Evolutionary conservation across 2,797 vertebrate species (phyloP), one percentile per base, ranked within the genome.

Genomic region (Varecia variegata): DNA sequence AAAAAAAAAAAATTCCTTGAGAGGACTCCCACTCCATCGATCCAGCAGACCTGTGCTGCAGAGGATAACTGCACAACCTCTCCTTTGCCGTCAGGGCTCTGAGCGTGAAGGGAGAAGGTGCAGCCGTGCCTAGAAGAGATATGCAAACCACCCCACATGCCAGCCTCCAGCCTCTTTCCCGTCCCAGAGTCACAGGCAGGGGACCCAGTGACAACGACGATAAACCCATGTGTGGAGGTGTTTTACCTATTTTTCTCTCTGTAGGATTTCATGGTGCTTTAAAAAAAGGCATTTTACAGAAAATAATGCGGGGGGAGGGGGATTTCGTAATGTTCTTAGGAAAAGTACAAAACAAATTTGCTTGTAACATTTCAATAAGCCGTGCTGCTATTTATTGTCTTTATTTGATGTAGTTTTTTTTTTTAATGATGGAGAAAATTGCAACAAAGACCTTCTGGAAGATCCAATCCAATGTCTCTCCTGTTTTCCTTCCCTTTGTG

Each of bases 311-410:
- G 54, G 95, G 77, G 70, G 85, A 77, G 82, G 93, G 96, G 79
- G 84, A 84, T 97, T 98, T 98, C 93, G 0, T 96, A 98, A 97
- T 97, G 97, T 98, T 95, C 96, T 97, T 98, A 97, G 93, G 47
- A 80, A 95, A 93, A 97, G 94, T 97, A 98, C 95, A 95, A 77
- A 97, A 97, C 97, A 95, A 97, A 97, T 96, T 90, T 97, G 97
- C 97, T 98, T 98, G 98, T 98, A 97, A 97, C 80, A 92, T 97
- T 98, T 98, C 96, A 96, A 93, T 97, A 96, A 96, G 97, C 98
- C 98, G 98, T 98, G 98, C 98, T 98, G 98, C 98, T 98, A 98
- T 95, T 98, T 98, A 98, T 95, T 98, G 96, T 98, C 94, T 97
- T 98, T 98, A 97, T 97, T 98, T 97, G 96, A 98, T 98, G 97